Conservation (phyloP, 2,113 vertebrate species). For the Leuciscus idus region DNA sequence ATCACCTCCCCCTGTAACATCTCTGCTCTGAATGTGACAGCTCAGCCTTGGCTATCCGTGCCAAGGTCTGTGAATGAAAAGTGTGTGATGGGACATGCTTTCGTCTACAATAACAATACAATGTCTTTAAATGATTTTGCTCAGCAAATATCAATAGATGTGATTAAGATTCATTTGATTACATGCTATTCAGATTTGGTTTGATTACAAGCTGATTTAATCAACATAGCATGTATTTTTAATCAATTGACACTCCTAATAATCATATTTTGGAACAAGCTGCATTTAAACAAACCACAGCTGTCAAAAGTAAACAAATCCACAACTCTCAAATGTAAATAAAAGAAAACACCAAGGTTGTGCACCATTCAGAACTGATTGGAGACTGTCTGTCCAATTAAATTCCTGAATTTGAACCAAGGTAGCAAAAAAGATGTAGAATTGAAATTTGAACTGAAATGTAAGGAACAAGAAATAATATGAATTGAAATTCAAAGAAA, state of each 20-base stretch:
- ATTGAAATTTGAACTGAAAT: too few species aligned
- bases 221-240: not conserved
- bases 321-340: not conserved
- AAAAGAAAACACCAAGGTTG: not conserved
- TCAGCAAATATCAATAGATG: not conserved
- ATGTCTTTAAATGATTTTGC: not conserved
- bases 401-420: too few species aligned
- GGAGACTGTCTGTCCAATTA: too few species aligned
- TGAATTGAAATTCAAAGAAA: too few species aligned
- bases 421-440: too few species aligned
- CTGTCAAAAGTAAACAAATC: not conserved
- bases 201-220: not conserved
- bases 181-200: not conserved
- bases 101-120: not conserved
- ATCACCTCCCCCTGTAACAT: not conserved
- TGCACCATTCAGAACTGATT: not conserved
- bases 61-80: slow-evolving; percentile 33
- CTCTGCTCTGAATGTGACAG: not conserved
- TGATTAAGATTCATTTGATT: not conserved
- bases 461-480: too few species aligned
- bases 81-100: not conserved
- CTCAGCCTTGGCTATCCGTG: slow-evolving; percentile 15
- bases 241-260: not conserved
- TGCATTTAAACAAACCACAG: too few species aligned
- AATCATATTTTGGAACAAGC: not conserved